A percentile compares a stretch with the other conserved stretches of the same genome.
Conservation (phyloP, 2,888 invertebrate species). For the Prostheceraeus crozeri region DNA sequence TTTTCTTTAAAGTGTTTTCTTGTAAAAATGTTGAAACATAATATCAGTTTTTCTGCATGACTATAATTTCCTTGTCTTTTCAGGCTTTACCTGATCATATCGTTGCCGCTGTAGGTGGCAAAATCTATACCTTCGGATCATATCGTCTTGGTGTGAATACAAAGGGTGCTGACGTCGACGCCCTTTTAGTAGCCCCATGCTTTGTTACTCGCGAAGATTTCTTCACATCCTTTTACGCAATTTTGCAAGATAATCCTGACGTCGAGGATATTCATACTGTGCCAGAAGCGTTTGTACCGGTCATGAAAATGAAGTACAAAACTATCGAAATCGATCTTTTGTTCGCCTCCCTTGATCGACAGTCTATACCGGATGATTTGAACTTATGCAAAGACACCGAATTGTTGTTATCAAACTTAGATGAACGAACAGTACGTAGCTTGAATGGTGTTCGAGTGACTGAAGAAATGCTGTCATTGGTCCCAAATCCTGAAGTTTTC, state of each 20-base stretch:
- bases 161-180: slow-evolving; percentile 94
- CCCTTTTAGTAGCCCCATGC: slow-evolving; percentile 88
- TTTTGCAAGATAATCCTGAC: slow-evolving; percentile 76
- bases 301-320: slow-evolving; percentile 85
- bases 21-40: too few species aligned
- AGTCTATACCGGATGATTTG: slow-evolving; percentile 81
- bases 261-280: slow-evolving; percentile 76
- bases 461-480: slow-evolving; percentile 88
- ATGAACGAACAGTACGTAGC: slow-evolving; percentile 78
- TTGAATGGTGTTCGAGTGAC: slow-evolving; percentile 84
- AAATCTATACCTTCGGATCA: slow-evolving; percentile 98
- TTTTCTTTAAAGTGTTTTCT: too few species aligned
- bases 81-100: slow-evolving; percentile 28
- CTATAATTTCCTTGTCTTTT: too few species aligned
- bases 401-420: slow-evolving; percentile 75
- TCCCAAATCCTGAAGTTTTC: slow-evolving; percentile 88
- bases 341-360: slow-evolving; percentile 86
- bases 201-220: slow-evolving; percentile 89
- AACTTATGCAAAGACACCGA: slow-evolving; percentile 75
- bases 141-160: slow-evolving; percentile 76
- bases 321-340: slow-evolving; percentile 71
- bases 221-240: slow-evolving; percentile 85
- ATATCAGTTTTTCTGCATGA: too few species aligned
- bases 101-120: slow-evolving; percentile 66
- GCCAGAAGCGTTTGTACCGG: slow-evolving; percentile 96